Base-by-base conservation (phyloP, 1,140 invertebrate species). In the Samia ricini region DNA sequence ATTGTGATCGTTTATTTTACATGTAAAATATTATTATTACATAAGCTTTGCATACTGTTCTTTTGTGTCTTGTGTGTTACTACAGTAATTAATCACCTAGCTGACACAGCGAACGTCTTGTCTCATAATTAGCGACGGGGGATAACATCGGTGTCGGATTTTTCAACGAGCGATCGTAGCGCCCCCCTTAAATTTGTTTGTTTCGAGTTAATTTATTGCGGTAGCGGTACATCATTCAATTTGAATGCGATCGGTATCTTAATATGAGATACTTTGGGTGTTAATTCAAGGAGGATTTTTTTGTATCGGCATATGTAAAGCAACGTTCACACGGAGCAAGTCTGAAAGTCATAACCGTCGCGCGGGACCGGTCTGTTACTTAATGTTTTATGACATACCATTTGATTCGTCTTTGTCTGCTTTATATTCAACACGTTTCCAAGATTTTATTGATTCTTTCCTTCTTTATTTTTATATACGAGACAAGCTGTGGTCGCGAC, bases 121-220 rank as follows among this genome's bases (percentile, higher is more conserved):
- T 52, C 51, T 52, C 51, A 52, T 52, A 52, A 52, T 52, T 52
- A 52, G 51, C 22, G 51, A 52, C 51, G 51, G 8, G 22, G 51
- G 20, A 52, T 21, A 22, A 23, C 20, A 52, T 52, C 51, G 20
- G 51, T 52, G 51, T 52, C 51, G 51, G 51, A 15, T 52, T 52
- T 52, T 52, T 22, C 22, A 23, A 52, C 51, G 22, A 52, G 33
- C 33, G 33, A 42, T n/a, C n/a, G n/a, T n/a, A n/a, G n/a, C n/a
- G 33, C 7, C 4, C 33, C 33, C 33, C 33, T 54, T 54, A 49
- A 3, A 19, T 49, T 15, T 58, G 56, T 63, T 63, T 59, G 56
- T 54, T n/a, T 52, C 49, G 29, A 59, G 57, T 63, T 59, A 63
- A 48, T 59, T 50, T 59, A 57, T 19, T 59, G 33, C 7, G 33